These are phyloP conservation scores for Cheilosia scutellata DNA, from an alignment of 2,888 invertebrate species.

Conservation along the genomic window DNA sequence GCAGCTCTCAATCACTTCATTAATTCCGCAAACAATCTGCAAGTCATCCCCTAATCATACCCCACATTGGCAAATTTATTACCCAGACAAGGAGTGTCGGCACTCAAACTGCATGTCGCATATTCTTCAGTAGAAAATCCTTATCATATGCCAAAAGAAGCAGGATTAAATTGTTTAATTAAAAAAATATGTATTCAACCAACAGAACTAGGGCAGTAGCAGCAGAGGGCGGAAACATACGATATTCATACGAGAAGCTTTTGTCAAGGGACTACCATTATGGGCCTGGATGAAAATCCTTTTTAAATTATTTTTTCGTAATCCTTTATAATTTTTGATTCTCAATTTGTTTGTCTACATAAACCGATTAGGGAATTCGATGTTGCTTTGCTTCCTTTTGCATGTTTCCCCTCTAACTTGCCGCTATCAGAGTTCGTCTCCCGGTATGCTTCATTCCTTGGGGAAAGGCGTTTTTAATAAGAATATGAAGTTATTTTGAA, in stretches of 20 bases:
- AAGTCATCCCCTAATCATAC: neutral
- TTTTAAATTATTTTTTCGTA: constrained; percentile 56
- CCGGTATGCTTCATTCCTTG: constrained; percentile 15
- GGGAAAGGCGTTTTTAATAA: constrained; percentile 8
- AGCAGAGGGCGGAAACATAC: neutral
- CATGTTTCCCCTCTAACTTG: neutral
- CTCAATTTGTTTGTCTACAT: constrained; percentile 50
- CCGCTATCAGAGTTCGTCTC: neutral
- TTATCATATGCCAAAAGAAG: constrained; percentile 29
- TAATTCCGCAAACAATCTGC: constrained; percentile 15
- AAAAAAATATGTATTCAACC: constrained; percentile 41
- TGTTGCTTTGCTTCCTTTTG: constrained; percentile 4
- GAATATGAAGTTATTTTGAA: constrained; percentile 25
- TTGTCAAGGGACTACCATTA: constrained; percentile 5
- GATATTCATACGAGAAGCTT: neutral
- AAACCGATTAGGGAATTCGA: constrained; percentile 56
- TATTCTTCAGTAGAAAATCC: constrained; percentile 8
- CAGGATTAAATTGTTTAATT: constrained; percentile 51
- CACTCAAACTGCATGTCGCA: constrained; percentile 1
- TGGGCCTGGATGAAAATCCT: constrained; percentile 22
- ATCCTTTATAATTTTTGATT: constrained; percentile 57
- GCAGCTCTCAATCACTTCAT: constrained; percentile 31
- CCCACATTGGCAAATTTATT: constrained; percentile 21
- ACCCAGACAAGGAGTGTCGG: constrained; percentile 27
- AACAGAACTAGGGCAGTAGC: constrained; percentile 22